phyloP scores from a whole-genome alignment of 1,140 invertebrate genomes.

The Reticulitermes speratus region DNA sequence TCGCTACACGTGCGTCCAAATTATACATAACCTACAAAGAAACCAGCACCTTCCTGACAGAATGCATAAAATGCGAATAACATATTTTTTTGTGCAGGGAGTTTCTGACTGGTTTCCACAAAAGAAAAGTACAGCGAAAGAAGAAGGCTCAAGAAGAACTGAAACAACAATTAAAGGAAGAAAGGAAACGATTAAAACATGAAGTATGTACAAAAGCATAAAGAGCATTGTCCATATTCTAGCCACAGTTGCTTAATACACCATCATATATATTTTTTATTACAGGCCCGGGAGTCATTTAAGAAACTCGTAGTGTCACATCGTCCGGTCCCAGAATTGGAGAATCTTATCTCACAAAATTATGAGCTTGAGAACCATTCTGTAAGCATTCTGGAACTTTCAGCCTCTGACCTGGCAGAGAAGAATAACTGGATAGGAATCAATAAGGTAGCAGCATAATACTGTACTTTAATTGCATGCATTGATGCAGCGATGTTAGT shows the following conservation, averaged over 20 bases:
- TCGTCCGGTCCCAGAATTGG: constrained; percentile 63
- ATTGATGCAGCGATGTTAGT: no score
- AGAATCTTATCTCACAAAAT: constrained; percentile 64
- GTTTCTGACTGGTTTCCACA: constrained; percentile 35
- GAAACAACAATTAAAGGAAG: constrained; percentile 33
- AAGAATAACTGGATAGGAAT: constrained; percentile 67
- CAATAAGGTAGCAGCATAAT: constrained; percentile 51
- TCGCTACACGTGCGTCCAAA: no score
- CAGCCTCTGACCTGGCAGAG: constrained; percentile 61
- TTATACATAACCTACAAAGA: no score
- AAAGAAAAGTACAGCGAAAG: constrained; percentile 35
- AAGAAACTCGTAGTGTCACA: constrained; percentile 63
- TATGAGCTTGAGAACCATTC: constrained; percentile 72
- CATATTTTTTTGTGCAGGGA: constrained; percentile 30
- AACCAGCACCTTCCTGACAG: no score
- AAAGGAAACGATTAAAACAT: constrained; percentile 32
- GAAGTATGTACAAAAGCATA: constrained; percentile 26
- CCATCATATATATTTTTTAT: constrained; percentile 35
- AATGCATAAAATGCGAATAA: no score
- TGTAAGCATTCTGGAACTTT: constrained; percentile 71
- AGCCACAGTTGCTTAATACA: no score
- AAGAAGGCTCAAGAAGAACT: constrained; percentile 34
- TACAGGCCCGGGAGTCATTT: constrained; percentile 62
- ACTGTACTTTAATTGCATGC: not conserved
- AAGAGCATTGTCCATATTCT: no score